Evolutionary conservation across 2,888 invertebrate genomes (phyloP), one percentile per base, ranked within the genome.

Genomic region (Apomyelois bistriatella): DNA sequence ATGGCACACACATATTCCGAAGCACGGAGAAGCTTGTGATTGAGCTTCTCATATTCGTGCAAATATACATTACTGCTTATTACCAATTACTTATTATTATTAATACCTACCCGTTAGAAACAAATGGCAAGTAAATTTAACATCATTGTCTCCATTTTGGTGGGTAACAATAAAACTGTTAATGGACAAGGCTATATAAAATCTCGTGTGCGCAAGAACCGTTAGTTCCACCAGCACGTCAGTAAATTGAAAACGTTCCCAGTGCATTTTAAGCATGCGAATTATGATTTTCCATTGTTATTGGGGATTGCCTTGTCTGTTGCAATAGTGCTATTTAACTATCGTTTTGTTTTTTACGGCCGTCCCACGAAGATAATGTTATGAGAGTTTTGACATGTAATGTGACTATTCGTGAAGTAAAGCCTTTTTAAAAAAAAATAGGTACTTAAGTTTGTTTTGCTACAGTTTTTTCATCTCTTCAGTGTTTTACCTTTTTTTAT

Each of bases 261-360:
- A 58, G 53, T 51, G 58, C 57, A 55, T 58, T 65, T 58, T 56
- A 61, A 63, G 62, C 56, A 62, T 61, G 56, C 50, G 57, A 57
- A 59, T 52, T 58, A 53, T 48, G 48, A 40, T 40, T 41, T 48
- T 38, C 49, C 54, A 54, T 57, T 57, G 53, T 59, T 54, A 48
- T 41, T 47, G 22, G 28, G 38, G 15, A 46, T 13, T 52, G 42
- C 38, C 40, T 32, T 50, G 30, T 30, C 15, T 30, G 16, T 40
- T 40, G 40, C 17, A 32, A 30, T 22, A 32, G 3, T 13, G 22
- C 10, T 40, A 46, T 56, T 56, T 53, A 41, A 10, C 13, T 32
- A 16, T 46, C 12, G 46, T 46, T 46, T 43, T 46, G 32, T 46
- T 22, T 46, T 32, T 30, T 8, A 43, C 13, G 13, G 12, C 12